These are phyloP conservation scores for Coryphaenoides rupestris DNA, from an alignment of 2,113 vertebrate species.

Conservation along the genomic window DNA sequence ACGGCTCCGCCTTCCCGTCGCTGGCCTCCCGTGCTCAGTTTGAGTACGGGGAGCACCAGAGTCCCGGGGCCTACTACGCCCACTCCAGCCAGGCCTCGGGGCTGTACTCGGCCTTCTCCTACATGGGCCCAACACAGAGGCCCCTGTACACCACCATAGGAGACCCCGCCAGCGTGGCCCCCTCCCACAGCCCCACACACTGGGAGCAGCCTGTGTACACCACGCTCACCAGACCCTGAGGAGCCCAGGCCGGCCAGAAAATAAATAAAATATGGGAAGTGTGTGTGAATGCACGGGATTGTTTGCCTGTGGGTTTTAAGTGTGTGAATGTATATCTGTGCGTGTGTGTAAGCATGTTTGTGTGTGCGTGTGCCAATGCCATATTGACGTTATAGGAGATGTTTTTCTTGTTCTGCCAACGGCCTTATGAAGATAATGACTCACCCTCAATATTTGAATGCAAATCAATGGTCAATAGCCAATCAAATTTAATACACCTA, in stretches of 20 bases:
- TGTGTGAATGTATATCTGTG: conserved; percentile 20
- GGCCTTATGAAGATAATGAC: not conserved
- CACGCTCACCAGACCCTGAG: conserved; percentile 93
- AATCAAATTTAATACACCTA: conserved; percentile 46
- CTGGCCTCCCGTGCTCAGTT: conserved; percentile 96
- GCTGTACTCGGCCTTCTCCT: conserved; percentile 98
- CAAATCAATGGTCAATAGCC: conserved; percentile 42
- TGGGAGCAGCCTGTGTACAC: conserved; percentile 99
- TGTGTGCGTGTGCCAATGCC: conserved; percentile 37
- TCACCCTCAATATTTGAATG: conserved; percentile 20
- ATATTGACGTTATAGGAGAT: conserved; percentile 58
- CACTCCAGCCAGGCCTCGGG: conserved; percentile 90
- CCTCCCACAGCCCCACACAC: conserved; percentile 96
- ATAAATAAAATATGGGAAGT: conserved; percentile 20
- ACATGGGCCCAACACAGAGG: conserved; percentile 97
- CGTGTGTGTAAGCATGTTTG: conserved; percentile 3
- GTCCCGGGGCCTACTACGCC: conserved; percentile 92
- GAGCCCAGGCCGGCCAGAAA: conserved; percentile 54
- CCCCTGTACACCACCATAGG: conserved; percentile 98
- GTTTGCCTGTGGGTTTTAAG: not conserved
- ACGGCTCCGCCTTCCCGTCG: conserved; percentile 92
- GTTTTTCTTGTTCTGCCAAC: conserved; percentile 60
- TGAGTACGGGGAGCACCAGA: conserved; percentile 94
- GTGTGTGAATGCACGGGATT: conserved; percentile 3
- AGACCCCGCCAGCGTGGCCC: conserved; percentile 90